These are phyloP conservation scores for Tragelaphus scriptus DNA, from an alignment of 2,113 vertebrate genomes.

Conservation along the genomic window DNA sequence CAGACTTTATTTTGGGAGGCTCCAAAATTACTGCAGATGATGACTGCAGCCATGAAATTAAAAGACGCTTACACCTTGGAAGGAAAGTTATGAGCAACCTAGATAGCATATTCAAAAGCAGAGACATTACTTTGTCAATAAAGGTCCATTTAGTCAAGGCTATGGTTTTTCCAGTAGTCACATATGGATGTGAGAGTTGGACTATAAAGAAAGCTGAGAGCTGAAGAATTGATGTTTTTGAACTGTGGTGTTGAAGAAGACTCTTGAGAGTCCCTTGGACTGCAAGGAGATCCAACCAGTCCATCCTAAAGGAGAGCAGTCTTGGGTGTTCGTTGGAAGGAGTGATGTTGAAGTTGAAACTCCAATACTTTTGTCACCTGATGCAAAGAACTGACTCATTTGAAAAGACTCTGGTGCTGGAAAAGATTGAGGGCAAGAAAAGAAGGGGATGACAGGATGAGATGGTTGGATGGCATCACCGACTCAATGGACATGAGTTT, in stretches of 20 bases:
- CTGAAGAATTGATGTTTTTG: too few species aligned
- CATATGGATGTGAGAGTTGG: too few species aligned
- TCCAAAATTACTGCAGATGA: too few species aligned
- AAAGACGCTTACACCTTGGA: too few species aligned
- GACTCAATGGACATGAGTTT: neutral
- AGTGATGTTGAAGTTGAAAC: neutral
- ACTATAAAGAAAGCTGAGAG: too few species aligned
- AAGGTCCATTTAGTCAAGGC: too few species aligned
- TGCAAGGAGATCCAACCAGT: too few species aligned
- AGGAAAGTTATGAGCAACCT: too few species aligned
- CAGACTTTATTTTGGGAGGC: rapidly evolving
- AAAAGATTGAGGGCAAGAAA: neutral
- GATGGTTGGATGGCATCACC: neutral
- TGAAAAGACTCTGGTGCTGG: neutral
- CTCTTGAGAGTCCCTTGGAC: neutral
- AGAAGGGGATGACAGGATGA: neutral
- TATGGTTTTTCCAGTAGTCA: too few species aligned
- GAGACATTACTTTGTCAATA: neutral
- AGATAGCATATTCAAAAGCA: too few species aligned
- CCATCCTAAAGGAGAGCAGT: neutral
- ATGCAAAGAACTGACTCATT: neutral
- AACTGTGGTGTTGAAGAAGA: too few species aligned
- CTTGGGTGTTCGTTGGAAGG: neutral
- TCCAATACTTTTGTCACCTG: neutral
- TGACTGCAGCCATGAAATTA: too few species aligned